Evolutionary conservation across 2,113 vertebrate genomes (phyloP), one percentile per base, ranked within the genome.

Genomic region (Xenus cinereus): DNA sequence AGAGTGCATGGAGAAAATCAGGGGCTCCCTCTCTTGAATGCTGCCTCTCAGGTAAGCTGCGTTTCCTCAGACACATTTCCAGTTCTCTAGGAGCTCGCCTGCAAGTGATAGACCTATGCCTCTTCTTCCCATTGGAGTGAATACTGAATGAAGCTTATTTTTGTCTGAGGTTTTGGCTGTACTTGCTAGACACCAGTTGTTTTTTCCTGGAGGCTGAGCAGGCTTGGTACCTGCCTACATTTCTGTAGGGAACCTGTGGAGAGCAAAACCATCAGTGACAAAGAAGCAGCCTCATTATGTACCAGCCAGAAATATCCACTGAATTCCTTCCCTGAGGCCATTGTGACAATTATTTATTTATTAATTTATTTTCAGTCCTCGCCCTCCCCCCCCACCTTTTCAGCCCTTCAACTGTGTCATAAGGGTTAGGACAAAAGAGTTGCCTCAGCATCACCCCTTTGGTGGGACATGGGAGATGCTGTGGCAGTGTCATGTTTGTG

Each of bases 401-500:
- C 63, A 88, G 45, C 9, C n/a, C 15, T 91, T 89, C 41, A 63
- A 7, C 32, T 56, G 14, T 59, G 27, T 41, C 12, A 6, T 39
- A 57, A 56, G 7, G 7, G 5, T 64, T 86, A 51, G 20, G 43
- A 48, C 30, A 60, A 56, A 85, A 53, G 21, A 60, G 11, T 26
- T 64, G 57, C 41, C 7, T 46, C 23, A 66, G 4, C 10, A 59
- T 26, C 60, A 72, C 9, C 2, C 2, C 30, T 60, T 50, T n/a
- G 20, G 43, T 63, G 48, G 72, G 21, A 87, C 32, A 24, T 4
- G 7, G n/a, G 53, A 74, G 21, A 28, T 48, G 33, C 10, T 82
- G 60, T 24, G 46, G 24, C 48, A 88, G 26, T 30, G 12, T 35
- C 1, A 3, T 1, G 1, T 46, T 72, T 8, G 50, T 1, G 2